Evolutionary conservation across 1,140 invertebrate species (phyloP).

Genomic region (Scaptomyza graminum): DNA sequence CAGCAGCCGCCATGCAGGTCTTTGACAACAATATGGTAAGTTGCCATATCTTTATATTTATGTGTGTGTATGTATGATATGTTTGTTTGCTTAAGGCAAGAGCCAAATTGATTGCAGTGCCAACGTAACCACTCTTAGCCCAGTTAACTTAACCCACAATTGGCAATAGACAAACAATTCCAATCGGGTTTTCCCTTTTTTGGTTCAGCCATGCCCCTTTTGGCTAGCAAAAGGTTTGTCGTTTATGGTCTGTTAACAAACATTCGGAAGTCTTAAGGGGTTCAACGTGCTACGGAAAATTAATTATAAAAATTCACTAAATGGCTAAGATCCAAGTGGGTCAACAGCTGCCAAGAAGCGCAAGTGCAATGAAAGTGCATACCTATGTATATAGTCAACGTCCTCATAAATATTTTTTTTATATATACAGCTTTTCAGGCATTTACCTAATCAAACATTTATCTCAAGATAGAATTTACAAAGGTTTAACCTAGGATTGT

Average conservation of each 20-base stretch:
- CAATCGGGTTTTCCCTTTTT: too few relatives aligned
- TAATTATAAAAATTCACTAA: conserved; percentile 77
- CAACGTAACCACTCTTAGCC: conserved; percentile 48
- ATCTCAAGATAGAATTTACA: not conserved
- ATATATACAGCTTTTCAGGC: not conserved
- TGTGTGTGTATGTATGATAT: too few relatives aligned
- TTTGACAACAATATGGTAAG: conserved; percentile 83
- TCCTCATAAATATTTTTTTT: not conserved
- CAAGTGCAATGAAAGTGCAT: conserved; percentile 35
- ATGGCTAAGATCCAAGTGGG: conserved; percentile 79
- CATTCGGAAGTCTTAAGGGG: conserved; percentile 49
- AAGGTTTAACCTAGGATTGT: not conserved
- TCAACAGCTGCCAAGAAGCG: conserved; percentile 53
- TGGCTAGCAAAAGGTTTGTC: too few relatives aligned
- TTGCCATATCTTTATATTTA: not conserved
- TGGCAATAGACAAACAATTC: conserved; percentile 48
- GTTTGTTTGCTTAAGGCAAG: conserved; percentile 32
- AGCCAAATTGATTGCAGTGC: conserved; percentile 4
- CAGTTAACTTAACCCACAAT: conserved; percentile 73
- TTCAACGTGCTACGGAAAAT: conserved; percentile 56
- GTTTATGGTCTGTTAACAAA: conserved; percentile 13
- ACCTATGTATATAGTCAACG: not conserved
- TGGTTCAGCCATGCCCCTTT: not conserved
- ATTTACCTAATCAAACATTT: not conserved
- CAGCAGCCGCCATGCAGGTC: conserved; percentile 69